These are phyloP conservation scores for Arothron firmamentum DNA, from an alignment of 2,113 vertebrate species.

Conservation along the genomic window DNA sequence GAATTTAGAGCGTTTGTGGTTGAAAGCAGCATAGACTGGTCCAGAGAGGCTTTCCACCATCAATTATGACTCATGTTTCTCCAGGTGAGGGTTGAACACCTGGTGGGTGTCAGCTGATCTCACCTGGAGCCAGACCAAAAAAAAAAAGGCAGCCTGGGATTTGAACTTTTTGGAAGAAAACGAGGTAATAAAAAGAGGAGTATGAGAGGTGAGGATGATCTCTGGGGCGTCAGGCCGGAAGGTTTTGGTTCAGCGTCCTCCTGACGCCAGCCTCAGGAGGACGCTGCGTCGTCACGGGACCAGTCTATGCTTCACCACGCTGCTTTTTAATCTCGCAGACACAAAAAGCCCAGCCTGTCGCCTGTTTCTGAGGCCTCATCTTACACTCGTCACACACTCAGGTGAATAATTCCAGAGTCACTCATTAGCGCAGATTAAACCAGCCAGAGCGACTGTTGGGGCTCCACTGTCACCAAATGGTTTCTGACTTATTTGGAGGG, in stretches of 20 bases:
- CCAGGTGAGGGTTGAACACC: no score
- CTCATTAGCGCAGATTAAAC: no score
- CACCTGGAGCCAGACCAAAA: constrained; percentile 31
- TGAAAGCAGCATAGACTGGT: constrained; percentile 78
- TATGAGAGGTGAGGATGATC: background rate
- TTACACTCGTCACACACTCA: no score
- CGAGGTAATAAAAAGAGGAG: constrained; percentile 62
- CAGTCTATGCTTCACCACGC: constrained; percentile 79
- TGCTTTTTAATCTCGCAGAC: constrained; percentile 31
- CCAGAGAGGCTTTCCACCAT: constrained; percentile 67
- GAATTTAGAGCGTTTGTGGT: constrained; percentile 63
- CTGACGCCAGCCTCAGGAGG: constrained; percentile 85
- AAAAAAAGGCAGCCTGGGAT: constrained; percentile 66
- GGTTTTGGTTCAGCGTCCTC: constrained; percentile 42
- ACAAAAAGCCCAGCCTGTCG: constrained; percentile 35
- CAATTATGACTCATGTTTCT: no score
- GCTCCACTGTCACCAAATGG: no score
- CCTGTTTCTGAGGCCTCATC: no score
- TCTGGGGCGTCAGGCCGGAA: no score
- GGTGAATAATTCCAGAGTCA: no score
- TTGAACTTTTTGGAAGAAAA: constrained; percentile 65
- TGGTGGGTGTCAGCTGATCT: background rate
- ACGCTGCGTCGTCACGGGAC: constrained; percentile 81
- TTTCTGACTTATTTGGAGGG: no score
- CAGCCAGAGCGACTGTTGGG: no score